Evolutionary conservation across 1,140 invertebrate species (phyloP).

Genomic region (Oncopeltus fasciatus): DNA sequence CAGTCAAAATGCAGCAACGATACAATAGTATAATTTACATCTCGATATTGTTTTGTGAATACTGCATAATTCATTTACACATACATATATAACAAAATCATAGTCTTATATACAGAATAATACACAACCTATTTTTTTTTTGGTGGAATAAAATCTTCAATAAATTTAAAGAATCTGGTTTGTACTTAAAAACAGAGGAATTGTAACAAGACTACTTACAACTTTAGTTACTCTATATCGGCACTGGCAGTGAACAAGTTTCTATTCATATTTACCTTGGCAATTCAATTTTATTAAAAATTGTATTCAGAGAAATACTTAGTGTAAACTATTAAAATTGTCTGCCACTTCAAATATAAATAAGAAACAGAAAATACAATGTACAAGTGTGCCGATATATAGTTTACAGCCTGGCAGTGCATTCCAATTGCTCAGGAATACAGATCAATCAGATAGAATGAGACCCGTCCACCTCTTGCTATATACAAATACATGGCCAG

Average conservation of each 20-base stretch:
- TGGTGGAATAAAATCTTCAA: constrained; percentile 3
- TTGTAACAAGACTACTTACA: constrained; percentile 2
- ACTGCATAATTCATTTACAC: neutral
- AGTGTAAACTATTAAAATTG: neutral
- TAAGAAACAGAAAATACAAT: neutral
- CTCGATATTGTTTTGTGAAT: neutral
- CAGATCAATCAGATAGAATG: neutral
- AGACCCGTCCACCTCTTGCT: constrained; percentile 3
- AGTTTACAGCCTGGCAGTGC: constrained; percentile 1
- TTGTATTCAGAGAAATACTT: neutral
- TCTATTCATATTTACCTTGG: neutral
- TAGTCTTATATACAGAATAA: constrained; percentile 7
- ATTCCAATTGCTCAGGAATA: constrained; percentile 5
- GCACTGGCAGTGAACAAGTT: neutral
- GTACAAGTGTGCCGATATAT: neutral
- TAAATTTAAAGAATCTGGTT: neutral
- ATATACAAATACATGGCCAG: neutral
- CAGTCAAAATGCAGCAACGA: constrained; percentile 5
- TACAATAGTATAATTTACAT: neutral
- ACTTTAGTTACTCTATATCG: neutral
- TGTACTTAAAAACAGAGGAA: constrained; percentile 7
- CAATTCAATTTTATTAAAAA: neutral
- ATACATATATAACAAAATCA: neutral
- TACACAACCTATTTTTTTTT: constrained; percentile 1
- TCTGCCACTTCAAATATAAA: neutral